Base-by-base conservation (phyloP, 2,113 vertebrate genomes). In the Peromyscus californicus region DNA sequence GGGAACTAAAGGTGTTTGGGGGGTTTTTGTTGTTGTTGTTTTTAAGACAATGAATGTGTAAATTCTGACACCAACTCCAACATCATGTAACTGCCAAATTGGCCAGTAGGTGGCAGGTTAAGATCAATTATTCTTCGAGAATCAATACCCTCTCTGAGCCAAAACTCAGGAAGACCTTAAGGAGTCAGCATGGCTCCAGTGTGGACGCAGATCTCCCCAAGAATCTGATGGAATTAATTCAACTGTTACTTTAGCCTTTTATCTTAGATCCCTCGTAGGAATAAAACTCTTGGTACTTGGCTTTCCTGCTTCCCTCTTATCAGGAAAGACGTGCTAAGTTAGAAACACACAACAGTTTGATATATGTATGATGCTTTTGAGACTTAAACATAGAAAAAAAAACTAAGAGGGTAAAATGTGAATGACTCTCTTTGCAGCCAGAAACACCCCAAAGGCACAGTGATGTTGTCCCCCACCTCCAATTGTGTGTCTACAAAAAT, bases 81-180 rank as follows among this genome's bases (percentile, higher is more conserved):
- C 2, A 65, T 88, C n/a, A 12, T 61, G 93, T 54, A 96, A 95
- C 8, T 83, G 63, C 31, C 51, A 42, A 8, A 3, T 7, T 91
- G 54, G 33, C 92, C 98, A 96, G 94, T 78, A 98, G 98, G 51
- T 98, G 98, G 88, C 98, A 98, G 97, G 0, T 21, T 36, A 96
- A 92, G 88, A 97, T 93, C 88, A 90, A 1, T n/a, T 94, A 97
- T 80, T 90, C 33, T 54, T 48, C 59, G 3, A 70, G 51, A 54
- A 54, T 12, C 1, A 12, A 8, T 54, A 54, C 51, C 51, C 51
- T 54, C 51, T 12, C 65, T 8, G 45, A 63, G 7, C 70, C 65
- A 54, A 72, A 78, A 7, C 16, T 6, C 61, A 69, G 26, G 5
- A 70, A 48, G 48, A 90, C 0, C 5, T 33, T 21, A 2, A 13